Evolutionary conservation across 2,797 vertebrate species (phyloP).

Genomic region (Typhlichthys eigenmanni): DNA sequence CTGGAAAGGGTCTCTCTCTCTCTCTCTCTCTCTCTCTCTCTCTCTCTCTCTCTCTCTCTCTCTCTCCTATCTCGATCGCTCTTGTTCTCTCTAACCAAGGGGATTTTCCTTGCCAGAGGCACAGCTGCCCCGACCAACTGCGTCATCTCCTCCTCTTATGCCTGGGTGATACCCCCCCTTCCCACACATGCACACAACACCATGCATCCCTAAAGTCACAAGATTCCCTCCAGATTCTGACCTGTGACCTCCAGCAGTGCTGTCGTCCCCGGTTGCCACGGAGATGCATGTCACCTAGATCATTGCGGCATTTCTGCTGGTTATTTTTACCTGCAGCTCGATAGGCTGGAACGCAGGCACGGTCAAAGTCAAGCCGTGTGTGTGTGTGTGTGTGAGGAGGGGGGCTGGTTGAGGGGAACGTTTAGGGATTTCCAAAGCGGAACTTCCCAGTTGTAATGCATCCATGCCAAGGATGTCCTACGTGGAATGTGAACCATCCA

Average conservation of each 20-base stretch:
- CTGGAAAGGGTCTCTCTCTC: conserved; percentile 23
- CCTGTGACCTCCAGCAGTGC: conserved; percentile 50
- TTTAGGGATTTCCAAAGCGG: conserved; percentile 66
- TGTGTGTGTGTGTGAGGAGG: conserved; percentile 1
- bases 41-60: conserved; percentile 6
- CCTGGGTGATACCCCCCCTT: neutral
- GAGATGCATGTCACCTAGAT: conserved; percentile 59
- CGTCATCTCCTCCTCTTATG: conserved; percentile 16
- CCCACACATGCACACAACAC: conserved; percentile 5
- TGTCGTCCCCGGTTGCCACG: conserved; percentile 61
- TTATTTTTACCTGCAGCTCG: conserved; percentile 64
- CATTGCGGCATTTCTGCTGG: conserved; percentile 29
- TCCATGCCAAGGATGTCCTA: conserved; percentile 56
- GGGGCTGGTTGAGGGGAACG: conserved; percentile 46
- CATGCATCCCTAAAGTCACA: conserved; percentile 45
- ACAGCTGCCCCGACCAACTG: conserved; percentile 45
- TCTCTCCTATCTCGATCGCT: neutral
- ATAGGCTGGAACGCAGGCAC: conserved; percentile 29
- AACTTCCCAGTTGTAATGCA: conserved; percentile 67
- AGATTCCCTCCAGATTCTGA: conserved; percentile 48
- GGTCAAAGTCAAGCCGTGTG: conserved; percentile 22
- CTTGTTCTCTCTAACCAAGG: conserved; percentile 3
- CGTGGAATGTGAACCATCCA: conserved; percentile 61
- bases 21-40: conserved; percentile 2
- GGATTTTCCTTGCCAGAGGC: conserved; percentile 49